Base-by-base conservation (phyloP, 2,113 vertebrate species). In the Galeopterus variegatus region DNA sequence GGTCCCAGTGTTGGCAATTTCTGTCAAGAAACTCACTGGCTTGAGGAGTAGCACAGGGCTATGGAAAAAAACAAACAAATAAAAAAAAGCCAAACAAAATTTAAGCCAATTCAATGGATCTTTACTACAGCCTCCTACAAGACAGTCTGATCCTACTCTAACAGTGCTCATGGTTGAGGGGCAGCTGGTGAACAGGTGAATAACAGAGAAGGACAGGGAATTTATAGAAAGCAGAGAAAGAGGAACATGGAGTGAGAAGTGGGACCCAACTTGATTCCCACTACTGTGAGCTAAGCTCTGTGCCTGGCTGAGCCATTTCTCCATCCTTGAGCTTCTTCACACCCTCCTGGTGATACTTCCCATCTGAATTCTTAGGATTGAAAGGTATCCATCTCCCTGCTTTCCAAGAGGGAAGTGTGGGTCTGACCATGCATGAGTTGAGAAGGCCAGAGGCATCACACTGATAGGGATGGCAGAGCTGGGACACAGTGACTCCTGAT, bases 141-240 rank as follows among this genome's bases (percentile, higher is more conserved):
- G 50, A 67, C 15, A 62, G 33, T 14, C 77, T n/a, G 54, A 65
- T 2, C 31, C 23, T 73, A 10, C 28, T 50, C 31, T 77, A 54
- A 33, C 28, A 67, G 19, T 50, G 24, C 9, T 85, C 36, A 36
- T 23, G 26, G 41, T 12, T 36, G 48, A 94, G 28, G 21, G 62
- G 31, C 80, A 90, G n/a, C 19, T 56, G 50, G 41, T 48, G 58
- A 58, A 31, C 21, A 41, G 10, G 6, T 72, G 11, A 2, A 11
- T 41, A 79, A 70, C 12, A 81, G 13, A 33, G 24, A 62, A 81
- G 48, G 50, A 28, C 67, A 83, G 19, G 24, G 36, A 79, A 73
- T 58, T 97, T 54, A 90, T 2, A 80, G 33, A 75, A 75, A 62
- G 36, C 31, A 89, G 86, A n/a, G 62, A 58, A 79, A 85, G 13